Base-by-base conservation (phyloP, 2,888 invertebrate genomes). In the Lepidochrysops patricia region DNA sequence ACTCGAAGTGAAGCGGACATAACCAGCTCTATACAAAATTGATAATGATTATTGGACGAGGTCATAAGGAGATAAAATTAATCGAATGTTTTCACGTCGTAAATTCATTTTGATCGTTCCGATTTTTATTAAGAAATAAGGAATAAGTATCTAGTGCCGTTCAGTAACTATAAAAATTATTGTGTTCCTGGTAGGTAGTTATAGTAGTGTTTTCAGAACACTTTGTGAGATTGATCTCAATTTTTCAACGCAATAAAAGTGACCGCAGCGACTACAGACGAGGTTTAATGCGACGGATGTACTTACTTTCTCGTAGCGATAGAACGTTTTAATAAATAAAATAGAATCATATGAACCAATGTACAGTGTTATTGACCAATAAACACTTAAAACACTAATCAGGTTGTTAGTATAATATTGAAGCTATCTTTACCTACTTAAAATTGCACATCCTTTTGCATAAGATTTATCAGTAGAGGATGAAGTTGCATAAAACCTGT, bases 21-120 rank as follows among this genome's bases (percentile, higher is more conserved):
- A 83, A 81, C 82, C 81, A 76, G 78, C 83, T 78, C 76, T 80
- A 80, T 75, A 81, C 79, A 77, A 84, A 83, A 87, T 84, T 85
- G 82, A 84, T 87, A 84, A 86, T 84, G 84, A 85, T 85, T 87
- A 84, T 84, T 85, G 86, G 85, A 43, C 43, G 82, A 87, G 81
- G 80, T 82, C 82, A 80, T 67, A 70, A 70, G 70, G 77, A 79
- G 82, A 80, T 75, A 79, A 82, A 54, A 54, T 82, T 82, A 80
- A 82, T 84, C 84, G 83, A 79, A 81, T 78, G 82, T 82, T 84
- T 82, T 80, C 80, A 79, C 79, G 79, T 80, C 80, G 80, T 82
- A 77, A 79, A 54, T 54, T 52, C 29, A 12, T 27, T 52, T 29
- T 27, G 15, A 52, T 26, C 9, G 15, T 52, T 52, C 52, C 7